phyloP scores from a whole-genome alignment of 2,113 vertebrate species.

The Chelonoidis abingdonii region DNA sequence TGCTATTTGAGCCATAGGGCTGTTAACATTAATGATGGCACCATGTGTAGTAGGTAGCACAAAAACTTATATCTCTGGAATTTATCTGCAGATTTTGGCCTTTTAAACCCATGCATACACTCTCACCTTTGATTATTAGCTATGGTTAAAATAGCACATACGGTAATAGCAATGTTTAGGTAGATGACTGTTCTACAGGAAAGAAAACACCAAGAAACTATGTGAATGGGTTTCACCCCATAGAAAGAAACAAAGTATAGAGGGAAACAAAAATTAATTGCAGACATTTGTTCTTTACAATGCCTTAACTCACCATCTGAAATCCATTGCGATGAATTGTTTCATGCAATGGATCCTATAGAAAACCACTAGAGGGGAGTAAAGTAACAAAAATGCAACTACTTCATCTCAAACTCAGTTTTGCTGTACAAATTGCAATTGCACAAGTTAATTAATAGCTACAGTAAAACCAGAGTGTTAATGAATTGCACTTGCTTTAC shows the following conservation, averaged over 20 bases:
- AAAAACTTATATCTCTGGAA: background rate
- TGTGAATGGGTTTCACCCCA: background rate
- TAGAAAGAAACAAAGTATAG: background rate
- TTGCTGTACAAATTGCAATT: slow-evolving; percentile 54
- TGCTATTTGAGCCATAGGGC: background rate
- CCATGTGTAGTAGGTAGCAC: background rate
- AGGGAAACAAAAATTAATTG: slow-evolving; percentile 8
- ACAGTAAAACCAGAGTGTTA: slow-evolving; percentile 57
- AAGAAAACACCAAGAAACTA: background rate
- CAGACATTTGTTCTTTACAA: background rate
- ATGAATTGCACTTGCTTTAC: slow-evolving; percentile 68
- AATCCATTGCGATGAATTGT: background rate
- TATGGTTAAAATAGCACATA: background rate
- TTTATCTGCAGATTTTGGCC: fast-evolving
- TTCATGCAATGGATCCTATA: slow-evolving; percentile 15
- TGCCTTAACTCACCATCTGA: background rate
- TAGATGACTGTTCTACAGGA: background rate
- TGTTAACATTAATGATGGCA: background rate
- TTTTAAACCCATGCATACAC: background rate
- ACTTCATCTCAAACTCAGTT: slow-evolving; percentile 7
- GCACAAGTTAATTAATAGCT: slow-evolving; percentile 62
- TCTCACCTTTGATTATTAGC: background rate
- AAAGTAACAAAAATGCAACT: slow-evolving; percentile 65
- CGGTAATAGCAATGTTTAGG: background rate
- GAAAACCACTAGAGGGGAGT: slow-evolving; percentile 81